phyloP scores from a whole-genome alignment of 2,888 invertebrate genomes.

The Cosmia trapezina region DNA sequence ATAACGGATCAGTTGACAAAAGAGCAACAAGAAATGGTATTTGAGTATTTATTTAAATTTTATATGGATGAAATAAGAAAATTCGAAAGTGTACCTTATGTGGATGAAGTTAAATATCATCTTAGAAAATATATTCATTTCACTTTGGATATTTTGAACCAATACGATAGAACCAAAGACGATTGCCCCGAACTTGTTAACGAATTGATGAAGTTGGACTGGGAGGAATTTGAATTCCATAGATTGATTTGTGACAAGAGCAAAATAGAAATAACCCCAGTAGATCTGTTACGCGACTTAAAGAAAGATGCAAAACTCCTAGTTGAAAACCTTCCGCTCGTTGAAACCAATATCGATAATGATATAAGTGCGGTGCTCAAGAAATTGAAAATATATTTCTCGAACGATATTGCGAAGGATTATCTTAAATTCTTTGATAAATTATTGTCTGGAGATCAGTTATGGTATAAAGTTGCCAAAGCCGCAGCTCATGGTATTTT shows the following conservation, averaged over 20 bases:
- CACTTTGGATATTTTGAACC: conserved; percentile 63
- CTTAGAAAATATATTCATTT: conserved; percentile 58
- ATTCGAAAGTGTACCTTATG: conserved; percentile 57
- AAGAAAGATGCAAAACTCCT: conserved; percentile 50
- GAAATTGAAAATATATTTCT: conserved; percentile 77
- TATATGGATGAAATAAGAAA: conserved; percentile 65
- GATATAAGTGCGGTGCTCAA: conserved; percentile 68
- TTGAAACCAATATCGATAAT: conserved; percentile 33
- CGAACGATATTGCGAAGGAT: conserved; percentile 71
- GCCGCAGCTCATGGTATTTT: conserved; percentile 70
- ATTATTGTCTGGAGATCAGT: conserved; percentile 44
- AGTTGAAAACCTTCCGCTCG: conserved; percentile 38
- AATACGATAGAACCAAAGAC: conserved; percentile 67
- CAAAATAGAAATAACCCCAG: background rate
- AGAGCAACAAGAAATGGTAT: conserved; percentile 52
- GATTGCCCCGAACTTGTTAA: conserved; percentile 72
- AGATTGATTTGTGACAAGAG: background rate
- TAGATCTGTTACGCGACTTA: conserved; percentile 37
- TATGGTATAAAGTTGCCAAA: conserved; percentile 25
- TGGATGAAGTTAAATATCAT: conserved; percentile 54
- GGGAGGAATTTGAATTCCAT: conserved; percentile 50
- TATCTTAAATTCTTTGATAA: conserved; percentile 68
- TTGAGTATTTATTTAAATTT: conserved; percentile 60
- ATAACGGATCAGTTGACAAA: conserved; percentile 33
- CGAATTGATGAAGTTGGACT: conserved; percentile 68